Conservation (phyloP, 1,140 invertebrate species). For the Caenorhabditis briggsae region DNA sequence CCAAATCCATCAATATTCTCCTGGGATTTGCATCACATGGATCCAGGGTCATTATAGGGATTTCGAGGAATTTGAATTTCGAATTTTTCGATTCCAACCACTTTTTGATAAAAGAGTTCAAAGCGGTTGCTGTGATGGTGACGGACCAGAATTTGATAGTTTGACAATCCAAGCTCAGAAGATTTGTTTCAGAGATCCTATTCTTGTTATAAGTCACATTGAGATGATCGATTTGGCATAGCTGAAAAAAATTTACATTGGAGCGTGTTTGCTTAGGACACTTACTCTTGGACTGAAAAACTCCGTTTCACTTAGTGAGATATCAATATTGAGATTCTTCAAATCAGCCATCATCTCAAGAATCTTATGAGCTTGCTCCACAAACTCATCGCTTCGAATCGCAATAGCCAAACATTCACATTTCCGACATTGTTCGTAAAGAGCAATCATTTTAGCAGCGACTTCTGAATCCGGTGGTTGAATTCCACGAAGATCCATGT, state of each 20-base stretch:
- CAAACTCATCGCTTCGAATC: not conserved
- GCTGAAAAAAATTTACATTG: not conserved
- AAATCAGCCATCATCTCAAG: not conserved
- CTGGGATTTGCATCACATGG: not conserved
- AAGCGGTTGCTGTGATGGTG: not conserved
- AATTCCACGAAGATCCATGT: constrained; percentile 8
- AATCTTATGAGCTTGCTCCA: not conserved
- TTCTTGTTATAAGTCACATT: not conserved
- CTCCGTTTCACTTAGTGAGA: not conserved
- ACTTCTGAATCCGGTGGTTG: not conserved
- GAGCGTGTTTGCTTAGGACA: not conserved
- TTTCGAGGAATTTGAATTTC: not conserved
- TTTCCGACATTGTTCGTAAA: not conserved
- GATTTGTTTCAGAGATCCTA: not conserved
- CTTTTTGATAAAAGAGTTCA: constrained; percentile 25
- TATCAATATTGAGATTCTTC: constrained; percentile 9
- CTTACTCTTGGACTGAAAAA: constrained; percentile 1
- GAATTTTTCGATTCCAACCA: not conserved
- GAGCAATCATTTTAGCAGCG: not conserved
- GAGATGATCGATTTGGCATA: not conserved
- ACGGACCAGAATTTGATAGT: constrained; percentile 18
- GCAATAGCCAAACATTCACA: not conserved
- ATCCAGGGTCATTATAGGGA: not conserved
- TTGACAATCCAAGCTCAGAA: not conserved
- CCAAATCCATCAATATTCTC: not conserved